Conservation (phyloP, 2,113 vertebrate genomes). For the Cyanoderma ruficeps region DNA sequence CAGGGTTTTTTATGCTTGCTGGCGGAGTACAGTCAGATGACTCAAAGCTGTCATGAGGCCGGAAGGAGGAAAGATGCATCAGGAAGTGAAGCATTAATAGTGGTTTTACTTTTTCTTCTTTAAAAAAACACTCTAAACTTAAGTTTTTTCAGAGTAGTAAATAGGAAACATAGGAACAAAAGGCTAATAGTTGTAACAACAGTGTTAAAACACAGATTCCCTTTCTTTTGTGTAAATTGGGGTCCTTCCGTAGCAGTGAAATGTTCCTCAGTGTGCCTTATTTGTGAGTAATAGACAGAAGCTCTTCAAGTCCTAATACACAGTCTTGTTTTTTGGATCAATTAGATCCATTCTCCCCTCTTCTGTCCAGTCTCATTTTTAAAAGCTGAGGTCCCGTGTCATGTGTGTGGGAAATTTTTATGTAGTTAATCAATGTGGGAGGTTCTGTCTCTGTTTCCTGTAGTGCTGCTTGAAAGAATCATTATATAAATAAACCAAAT, state of each 20-base stretch:
- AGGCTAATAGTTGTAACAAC: background rate
- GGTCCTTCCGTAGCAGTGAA: background rate
- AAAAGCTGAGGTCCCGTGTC: background rate
- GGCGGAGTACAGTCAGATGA: background rate
- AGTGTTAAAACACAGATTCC: background rate
- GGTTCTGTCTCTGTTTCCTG: background rate
- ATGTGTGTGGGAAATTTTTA: background rate
- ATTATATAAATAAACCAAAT: background rate
- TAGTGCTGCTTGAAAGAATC: background rate
- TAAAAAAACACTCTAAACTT: background rate
- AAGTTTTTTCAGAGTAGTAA: rapidly evolving
- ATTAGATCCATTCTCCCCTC: background rate
- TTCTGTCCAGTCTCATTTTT: background rate
- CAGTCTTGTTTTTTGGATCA: background rate
- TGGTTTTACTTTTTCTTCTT: background rate
- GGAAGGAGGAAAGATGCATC: background rate
- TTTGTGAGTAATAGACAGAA: background rate
- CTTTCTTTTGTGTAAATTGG: background rate
- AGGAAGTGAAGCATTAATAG: background rate
- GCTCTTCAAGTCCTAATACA: background rate
- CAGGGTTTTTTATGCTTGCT: background rate
- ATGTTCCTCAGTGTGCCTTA: rapidly evolving
- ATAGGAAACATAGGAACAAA: background rate
- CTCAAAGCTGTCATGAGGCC: background rate
- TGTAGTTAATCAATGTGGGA: rapidly evolving